phyloP scores from a whole-genome alignment of 2,113 vertebrate genomes.

The Numenius arquata region DNA sequence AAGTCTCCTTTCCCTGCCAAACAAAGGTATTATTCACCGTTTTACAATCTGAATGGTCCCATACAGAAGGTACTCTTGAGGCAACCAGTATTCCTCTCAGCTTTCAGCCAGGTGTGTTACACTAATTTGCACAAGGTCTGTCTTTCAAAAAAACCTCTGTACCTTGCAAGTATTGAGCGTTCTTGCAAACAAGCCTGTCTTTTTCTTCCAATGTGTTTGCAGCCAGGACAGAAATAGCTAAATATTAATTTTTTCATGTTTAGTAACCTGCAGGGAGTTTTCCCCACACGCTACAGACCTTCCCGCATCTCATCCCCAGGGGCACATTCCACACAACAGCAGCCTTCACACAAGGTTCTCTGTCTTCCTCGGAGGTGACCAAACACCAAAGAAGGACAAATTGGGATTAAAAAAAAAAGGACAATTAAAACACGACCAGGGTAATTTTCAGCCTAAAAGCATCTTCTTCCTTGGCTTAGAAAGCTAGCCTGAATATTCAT shows the following conservation, averaged over 20 bases:
- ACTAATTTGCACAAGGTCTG: not conserved
- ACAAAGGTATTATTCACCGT: not conserved
- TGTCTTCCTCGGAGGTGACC: not conserved
- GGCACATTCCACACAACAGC: not conserved
- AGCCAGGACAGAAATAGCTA: not conserved
- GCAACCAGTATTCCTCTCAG: not conserved
- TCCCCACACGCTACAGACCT: rapidly evolving
- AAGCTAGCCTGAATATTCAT: conserved; percentile 42
- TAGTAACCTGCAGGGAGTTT: not conserved
- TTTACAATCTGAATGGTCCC: not conserved
- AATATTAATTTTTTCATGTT: not conserved
- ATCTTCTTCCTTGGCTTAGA: not conserved
- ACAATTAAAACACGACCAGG: not conserved
- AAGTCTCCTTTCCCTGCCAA: not conserved
- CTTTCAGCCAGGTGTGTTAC: not conserved
- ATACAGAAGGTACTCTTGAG: not conserved
- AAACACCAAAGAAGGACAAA: not conserved
- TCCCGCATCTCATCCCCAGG: not conserved
- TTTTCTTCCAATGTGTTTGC: not conserved
- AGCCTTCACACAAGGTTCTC: not conserved
- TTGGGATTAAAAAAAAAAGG: not conserved
- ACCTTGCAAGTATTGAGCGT: not conserved
- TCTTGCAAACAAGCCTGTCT: not conserved
- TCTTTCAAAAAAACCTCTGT: not conserved
- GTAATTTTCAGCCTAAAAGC: conserved; percentile 8